Conservation (phyloP, 1,140 invertebrate genomes). For the Anastrepha ludens region DNA sequence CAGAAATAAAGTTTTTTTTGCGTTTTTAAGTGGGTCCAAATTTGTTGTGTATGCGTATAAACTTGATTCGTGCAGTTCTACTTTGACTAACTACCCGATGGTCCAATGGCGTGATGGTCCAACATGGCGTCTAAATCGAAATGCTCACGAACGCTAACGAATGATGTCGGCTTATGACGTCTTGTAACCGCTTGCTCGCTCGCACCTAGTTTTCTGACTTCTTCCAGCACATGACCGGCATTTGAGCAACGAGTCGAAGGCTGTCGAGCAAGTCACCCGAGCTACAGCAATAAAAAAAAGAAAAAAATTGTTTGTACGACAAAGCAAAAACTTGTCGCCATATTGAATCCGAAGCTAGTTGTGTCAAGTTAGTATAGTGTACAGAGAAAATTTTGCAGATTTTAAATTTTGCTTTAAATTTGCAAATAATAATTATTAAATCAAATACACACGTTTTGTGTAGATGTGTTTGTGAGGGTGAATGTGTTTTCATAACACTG, state of each 20-base stretch:
- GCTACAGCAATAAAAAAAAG: neutral
- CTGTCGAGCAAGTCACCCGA: conserved; percentile 37
- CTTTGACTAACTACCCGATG: neutral
- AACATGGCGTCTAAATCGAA: conserved; percentile 28
- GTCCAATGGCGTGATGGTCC: neutral
- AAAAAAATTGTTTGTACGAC: conserved; percentile 16
- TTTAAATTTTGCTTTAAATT: neutral
- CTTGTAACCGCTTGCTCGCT: conserved; percentile 19
- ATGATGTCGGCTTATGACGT: conserved; percentile 33
- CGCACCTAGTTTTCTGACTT: conserved; percentile 40
- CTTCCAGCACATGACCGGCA: conserved; percentile 48
- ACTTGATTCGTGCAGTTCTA: neutral
- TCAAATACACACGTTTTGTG: neutral
- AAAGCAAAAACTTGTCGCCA: conserved; percentile 35
- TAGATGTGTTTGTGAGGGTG: neutral
- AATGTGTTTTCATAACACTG: neutral
- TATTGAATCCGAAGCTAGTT: conserved; percentile 43
- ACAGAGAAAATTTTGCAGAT: conserved; percentile 43
- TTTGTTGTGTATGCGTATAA: neutral
- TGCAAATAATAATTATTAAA: neutral
- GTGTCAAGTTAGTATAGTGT: conserved; percentile 30
- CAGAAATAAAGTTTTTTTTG: neutral
- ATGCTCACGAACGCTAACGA: neutral
- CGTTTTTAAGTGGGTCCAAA: neutral
- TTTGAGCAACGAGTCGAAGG: conserved; percentile 10